Base-by-base conservation (phyloP, 2,113 vertebrate genomes). In the Prolemur simus region DNA sequence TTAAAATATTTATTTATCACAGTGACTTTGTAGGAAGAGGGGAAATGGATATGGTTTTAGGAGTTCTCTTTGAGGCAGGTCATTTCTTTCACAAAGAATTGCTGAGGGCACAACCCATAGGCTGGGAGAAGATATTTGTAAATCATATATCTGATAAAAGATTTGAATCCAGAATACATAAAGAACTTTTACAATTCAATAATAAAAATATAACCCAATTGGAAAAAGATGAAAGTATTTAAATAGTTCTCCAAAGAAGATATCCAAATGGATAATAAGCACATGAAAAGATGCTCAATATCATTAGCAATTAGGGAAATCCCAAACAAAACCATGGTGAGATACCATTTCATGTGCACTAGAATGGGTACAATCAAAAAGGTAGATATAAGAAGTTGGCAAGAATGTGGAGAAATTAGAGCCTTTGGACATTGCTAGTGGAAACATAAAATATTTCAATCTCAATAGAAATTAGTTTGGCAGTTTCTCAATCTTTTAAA, bases 241-340 rank as follows among this genome's bases (percentile, higher is more conserved):
- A 89, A 87, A 92, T 45, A 21, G 90, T 84, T 87, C 12, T 18
- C 78, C 29, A 90, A 90, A 63, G 69, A 89, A 86, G 12, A 84
- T 17, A 71, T 0, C 52, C 12, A 74, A 84, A 78, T 45, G 32
- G 17, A 68, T 64, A 84, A 64, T 27, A 69, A 5, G 45, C 64
- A 69, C 8, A 37, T 34, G 20, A 91, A 87, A 87, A 84, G 13
- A 69, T 81, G 14, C 12, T 60, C 21, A 56, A 60, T 12, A 68
- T 78, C 52, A 71, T 45, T 39, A 93, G 47, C 6, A 49, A 89
- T 77, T 52, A 80, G 20, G 32, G 45, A 74, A 42, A n/a, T 54
- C 8, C 18, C 29, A 85, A 87, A 14, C 49, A 76, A 71, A 78
- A 60, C 7, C 21, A 74, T 15, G 64, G 2, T 56, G 27, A 68